phyloP scores from a whole-genome alignment of 1,140 invertebrate genomes.

The Hyposmocoma kahamanoa region DNA sequence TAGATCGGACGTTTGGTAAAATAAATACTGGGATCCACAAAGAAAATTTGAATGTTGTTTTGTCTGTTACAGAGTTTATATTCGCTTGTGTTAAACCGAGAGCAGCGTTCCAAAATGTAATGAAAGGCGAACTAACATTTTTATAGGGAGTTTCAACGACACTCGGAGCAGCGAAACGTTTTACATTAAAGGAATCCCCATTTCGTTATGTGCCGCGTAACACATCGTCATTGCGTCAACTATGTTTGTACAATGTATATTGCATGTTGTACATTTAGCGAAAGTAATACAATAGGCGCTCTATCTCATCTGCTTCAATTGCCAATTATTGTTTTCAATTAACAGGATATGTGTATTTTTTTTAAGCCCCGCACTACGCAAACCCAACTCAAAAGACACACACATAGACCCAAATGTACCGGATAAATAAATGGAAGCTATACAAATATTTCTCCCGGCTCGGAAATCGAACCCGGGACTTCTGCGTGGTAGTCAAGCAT shows the following conservation, averaged over 20 bases:
- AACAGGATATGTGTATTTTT: too few species aligned
- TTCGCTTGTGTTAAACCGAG: constrained; percentile 19
- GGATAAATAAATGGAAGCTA: too few species aligned
- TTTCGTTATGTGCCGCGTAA: constrained; percentile 63
- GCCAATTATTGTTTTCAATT: too few species aligned
- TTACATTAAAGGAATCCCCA: constrained; percentile 70
- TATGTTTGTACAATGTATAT: constrained; percentile 37
- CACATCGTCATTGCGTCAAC: constrained; percentile 59
- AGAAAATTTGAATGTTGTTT: constrained; percentile 23
- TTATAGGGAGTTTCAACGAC: constrained; percentile 70
- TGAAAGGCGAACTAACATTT: constrained; percentile 70
- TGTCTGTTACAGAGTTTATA: constrained; percentile 18
- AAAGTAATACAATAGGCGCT: too few species aligned
- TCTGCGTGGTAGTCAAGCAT: too few species aligned
- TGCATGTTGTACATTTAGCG: too few species aligned
- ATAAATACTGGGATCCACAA: constrained; percentile 27
- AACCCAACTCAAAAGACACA: too few species aligned
- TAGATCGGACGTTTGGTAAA: constrained; percentile 50
- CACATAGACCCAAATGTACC: too few species aligned
- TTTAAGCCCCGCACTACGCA: too few species aligned
- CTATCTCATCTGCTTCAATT: too few species aligned
- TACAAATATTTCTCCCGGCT: too few species aligned
- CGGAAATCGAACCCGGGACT: too few species aligned
- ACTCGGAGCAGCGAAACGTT: constrained; percentile 55
- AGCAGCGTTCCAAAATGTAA: constrained; percentile 54